These are phyloP conservation scores for Piprites chloris DNA, from an alignment of 2,113 vertebrate genomes.

Conservation along the genomic window DNA sequence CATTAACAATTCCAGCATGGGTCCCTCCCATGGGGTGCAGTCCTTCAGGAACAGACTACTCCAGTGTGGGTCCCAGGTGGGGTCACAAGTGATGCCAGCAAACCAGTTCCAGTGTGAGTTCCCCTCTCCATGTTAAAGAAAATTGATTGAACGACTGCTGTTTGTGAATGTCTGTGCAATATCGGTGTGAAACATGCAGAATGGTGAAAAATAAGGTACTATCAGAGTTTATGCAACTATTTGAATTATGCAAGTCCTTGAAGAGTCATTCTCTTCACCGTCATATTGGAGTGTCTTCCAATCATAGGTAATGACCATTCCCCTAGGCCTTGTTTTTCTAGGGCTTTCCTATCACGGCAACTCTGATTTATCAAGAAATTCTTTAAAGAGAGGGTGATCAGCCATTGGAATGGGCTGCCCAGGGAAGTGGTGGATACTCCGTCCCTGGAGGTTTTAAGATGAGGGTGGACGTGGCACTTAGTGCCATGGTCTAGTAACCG, in stretches of 20 bases:
- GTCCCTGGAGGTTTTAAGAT: no score
- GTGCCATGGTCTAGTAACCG: no score
- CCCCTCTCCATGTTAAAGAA: not conserved
- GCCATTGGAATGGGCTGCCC: no score
- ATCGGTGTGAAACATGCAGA: not conserved
- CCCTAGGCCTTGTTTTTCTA: not conserved
- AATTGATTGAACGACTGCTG: not conserved
- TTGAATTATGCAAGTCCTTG: not conserved
- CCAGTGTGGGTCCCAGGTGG: fast-evolving
- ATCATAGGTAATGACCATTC: not conserved
- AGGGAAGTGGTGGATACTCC: no score
- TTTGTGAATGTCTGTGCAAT: not conserved
- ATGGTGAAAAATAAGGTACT: not conserved
- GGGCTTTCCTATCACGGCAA: not conserved
- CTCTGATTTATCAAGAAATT: not conserved
- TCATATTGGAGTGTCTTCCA: not conserved
- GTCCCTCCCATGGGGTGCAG: not conserved
- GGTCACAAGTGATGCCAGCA: not conserved
- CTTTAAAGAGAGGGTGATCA: no score
- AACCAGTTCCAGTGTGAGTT: not conserved
- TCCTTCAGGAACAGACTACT: not conserved
- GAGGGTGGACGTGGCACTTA: no score
- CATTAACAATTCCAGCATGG: not conserved
- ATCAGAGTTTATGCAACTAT: not conserved
- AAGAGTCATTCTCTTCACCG: not conserved